Base-by-base conservation (phyloP, 2,888 invertebrate genomes). In the Drosophila peninsularis region DNA sequence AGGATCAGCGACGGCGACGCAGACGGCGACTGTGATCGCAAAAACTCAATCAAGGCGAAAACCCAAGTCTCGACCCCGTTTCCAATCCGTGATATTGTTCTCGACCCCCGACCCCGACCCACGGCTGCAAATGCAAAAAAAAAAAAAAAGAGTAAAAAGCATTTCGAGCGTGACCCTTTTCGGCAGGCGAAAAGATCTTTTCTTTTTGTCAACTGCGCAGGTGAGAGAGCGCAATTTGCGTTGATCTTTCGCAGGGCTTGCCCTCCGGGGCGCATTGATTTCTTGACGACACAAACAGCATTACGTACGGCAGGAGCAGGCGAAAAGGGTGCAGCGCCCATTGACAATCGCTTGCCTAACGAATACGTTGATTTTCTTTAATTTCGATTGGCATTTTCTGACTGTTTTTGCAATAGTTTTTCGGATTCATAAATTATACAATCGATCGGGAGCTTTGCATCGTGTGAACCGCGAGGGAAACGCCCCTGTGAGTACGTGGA, bases 31-130 rank as follows among this genome's bases (percentile, higher is more conserved):
- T 39, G 27, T 50, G 85, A 85, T 56, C 76, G 72, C 80, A 78
- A 86, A 87, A 86, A 85, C 80, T 80, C 81, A 86, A 86, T 86
- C 88, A 86, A 82, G 82, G 76, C 75, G 80, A 80, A 83, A 76
- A 82, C 83, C 86, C 72, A 75, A 71, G 71, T 41, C 66, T 68
- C 84, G 74, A 77, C 79, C 81, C 80, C 75, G 53, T 73, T 67
- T 58, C 60, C 19, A 71, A 71, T 71, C 53, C 21, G 19, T 32
- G 10, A 49, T 55, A 56, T 64, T 60, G 60, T 39, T 37, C 58
- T 60, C 71, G 71, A 75, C 58, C 75, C 50, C 53, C 76, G 76
- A 75, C 75, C 50, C 53, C 76, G 76, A 75, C 66, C 62, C 57
- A 54, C 39, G 41, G 30, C 72, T 80, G 58, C 67, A 68, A 78